Evolutionary conservation across 1,140 invertebrate species (phyloP).

Genomic region (Cotesia glomerata): DNA sequence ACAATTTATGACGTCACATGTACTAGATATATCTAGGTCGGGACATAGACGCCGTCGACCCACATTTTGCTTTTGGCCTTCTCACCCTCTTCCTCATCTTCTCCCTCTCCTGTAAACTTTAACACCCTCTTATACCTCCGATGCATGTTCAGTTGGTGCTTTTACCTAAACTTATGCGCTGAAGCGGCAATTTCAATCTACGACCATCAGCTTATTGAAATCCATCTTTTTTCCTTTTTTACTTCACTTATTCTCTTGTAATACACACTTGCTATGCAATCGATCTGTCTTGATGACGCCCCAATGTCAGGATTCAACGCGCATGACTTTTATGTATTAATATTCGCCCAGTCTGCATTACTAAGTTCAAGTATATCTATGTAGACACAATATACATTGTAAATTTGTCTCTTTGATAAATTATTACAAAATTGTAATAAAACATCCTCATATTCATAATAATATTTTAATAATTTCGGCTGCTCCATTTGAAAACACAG

Average conservation of each 20-base stretch:
- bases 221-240: not conserved
- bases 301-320: not conserved
- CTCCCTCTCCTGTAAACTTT: not conserved
- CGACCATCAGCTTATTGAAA: conserved; percentile 28
- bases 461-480: too few species aligned
- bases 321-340: not conserved
- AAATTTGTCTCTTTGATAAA: too few species aligned
- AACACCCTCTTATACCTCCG: not conserved
- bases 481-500: too few species aligned
- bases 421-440: too few species aligned
- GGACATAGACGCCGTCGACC: conserved; percentile 48
- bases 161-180: not conserved
- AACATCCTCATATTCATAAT: too few species aligned
- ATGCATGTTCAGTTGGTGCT: not conserved
- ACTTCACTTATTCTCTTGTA: conserved; percentile 1
- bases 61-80: conserved; percentile 42
- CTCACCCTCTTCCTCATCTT: not conserved
- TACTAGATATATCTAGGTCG: conserved; percentile 55
- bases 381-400: too few species aligned
- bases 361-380: not conserved
- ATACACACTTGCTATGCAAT: not conserved
- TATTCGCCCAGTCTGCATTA: not conserved
- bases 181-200: conserved; percentile 26
- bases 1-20: conserved; percentile 51
- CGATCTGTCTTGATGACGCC: not conserved